Evolutionary conservation across 1,140 invertebrate species (phyloP).

Genomic region (Sycophaga agraensis): DNA sequence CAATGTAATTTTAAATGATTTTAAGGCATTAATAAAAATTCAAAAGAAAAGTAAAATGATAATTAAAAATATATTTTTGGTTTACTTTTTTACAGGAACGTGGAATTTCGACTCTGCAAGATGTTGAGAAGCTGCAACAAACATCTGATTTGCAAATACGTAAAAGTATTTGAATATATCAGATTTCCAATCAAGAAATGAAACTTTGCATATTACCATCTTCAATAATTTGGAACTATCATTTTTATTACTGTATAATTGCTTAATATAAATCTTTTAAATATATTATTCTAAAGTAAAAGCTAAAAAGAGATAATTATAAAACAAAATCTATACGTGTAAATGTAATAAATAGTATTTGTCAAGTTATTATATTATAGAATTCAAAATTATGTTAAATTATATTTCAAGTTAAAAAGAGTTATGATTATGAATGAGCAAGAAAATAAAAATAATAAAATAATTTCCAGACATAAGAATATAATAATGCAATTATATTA

Average conservation of each 20-base stretch:
- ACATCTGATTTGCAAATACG: constrained; percentile 45
- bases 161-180: constrained; percentile 30
- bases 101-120: constrained; percentile 69
- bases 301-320: not conserved
- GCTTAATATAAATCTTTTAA: not conserved
- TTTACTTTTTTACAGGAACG: constrained; percentile 62
- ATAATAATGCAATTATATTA: constrained; percentile 13
- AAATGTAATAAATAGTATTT: not conserved
- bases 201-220: constrained; percentile 9
- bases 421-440: not conserved
- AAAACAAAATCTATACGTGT: not conserved
- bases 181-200: constrained; percentile 12
- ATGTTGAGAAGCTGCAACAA: constrained; percentile 62
- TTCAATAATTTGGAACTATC: constrained; percentile 8
- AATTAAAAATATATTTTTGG: constrained; percentile 14
- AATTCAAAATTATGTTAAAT: too few species aligned
- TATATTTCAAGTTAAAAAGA: not conserved
- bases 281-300: too few species aligned
- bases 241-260: constrained; percentile 25
- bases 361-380: not conserved
- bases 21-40: too few species aligned
- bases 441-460: constrained; percentile 10
- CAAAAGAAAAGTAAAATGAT: constrained; percentile 5
- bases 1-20: constrained; percentile 43
- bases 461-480: too few species aligned